Conservation (phyloP, 2,797 vertebrate species). For the Microchirus variegatus region DNA sequence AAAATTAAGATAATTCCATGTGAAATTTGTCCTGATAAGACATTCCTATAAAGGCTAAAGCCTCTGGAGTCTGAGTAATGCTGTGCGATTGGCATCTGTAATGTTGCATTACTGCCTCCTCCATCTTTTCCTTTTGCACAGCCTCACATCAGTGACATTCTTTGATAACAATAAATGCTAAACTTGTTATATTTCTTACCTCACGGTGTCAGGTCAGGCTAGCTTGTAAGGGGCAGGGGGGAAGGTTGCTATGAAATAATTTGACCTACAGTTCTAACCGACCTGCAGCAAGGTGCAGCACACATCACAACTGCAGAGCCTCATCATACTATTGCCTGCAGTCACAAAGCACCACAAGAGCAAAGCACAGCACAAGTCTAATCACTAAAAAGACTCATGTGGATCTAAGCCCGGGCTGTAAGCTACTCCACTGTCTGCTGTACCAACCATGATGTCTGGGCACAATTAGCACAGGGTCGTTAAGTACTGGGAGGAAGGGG, state of each 20-base stretch:
- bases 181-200: slow-evolving; percentile 41
- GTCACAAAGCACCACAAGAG: slow-evolving; percentile 38
- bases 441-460: slow-evolving; percentile 94
- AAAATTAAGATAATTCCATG: neutral
- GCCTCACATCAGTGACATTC: slow-evolving; percentile 15
- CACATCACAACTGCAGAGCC: slow-evolving; percentile 42
- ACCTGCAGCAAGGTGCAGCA: slow-evolving; percentile 50
- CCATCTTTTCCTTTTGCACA: too few species aligned
- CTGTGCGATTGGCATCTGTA: neutral
- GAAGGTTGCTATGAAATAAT: slow-evolving; percentile 32
- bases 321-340: slow-evolving; percentile 29
- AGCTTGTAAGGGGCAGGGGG: slow-evolving; percentile 26
- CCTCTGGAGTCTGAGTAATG: slow-evolving; percentile 18
- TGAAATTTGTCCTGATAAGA: slow-evolving; percentile 19
- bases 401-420: slow-evolving; percentile 28
- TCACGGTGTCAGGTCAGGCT: slow-evolving; percentile 32
- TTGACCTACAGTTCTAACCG: slow-evolving; percentile 21
- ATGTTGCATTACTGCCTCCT: too few species aligned
- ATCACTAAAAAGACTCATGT: slow-evolving; percentile 36
- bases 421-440: slow-evolving; percentile 38
- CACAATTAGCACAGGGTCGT: slow-evolving; percentile 84
- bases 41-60: slow-evolving; percentile 20
- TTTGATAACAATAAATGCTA: slow-evolving; percentile 26
- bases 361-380: slow-evolving; percentile 55
- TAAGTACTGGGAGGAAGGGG: slow-evolving; percentile 87